Base-by-base conservation (phyloP, 1,140 invertebrate genomes). In the Drosophila pallidifrons region DNA sequence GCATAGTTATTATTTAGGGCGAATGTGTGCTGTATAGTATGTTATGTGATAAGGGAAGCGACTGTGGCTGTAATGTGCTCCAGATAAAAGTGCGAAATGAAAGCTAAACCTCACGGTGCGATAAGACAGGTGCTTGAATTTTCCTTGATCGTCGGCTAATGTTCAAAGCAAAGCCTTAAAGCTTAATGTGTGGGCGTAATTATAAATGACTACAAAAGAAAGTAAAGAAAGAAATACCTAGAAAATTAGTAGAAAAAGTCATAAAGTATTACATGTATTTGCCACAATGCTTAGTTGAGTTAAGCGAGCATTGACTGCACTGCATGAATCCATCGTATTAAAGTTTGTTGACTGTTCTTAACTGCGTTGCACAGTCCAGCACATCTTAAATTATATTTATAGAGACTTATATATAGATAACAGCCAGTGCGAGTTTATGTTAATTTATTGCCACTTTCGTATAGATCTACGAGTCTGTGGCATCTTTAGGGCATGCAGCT, bases 361-460 rank as follows among this genome's bases (percentile, higher is more conserved):
- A 46, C 10, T 54, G 13, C 49, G 47, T 25, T 32, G 15, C 35
- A 32, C 6, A 32, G 30, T 3, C 30, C 30, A 32, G 30, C 30
- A 32, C 30, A 6, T 32, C 30, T 32, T 38, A 38, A 43, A 43
- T 43, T 13, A 43, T 13, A 43, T 43, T 43, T 43, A 43, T 43
- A 43, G 41, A 43, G 41, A 43, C 16, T 20, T 41, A 52, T 20
- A 49, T 11, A 11, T 45, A 45, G n/a, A 11, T 45, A 45, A 13
- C 43, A 5, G 3, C n/a, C 13, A 52, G 35, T 30, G 6, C 1
- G 7, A 47, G 43, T 15, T 63, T 46, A n/a, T n/a, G n/a, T n/a
- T n/a, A 70, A 70, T 70, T 70, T 63, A 63, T 43, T 30, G 59
- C 67, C 49, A 64, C 45, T 30, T 5, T 13, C 2, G 11, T 38